These are phyloP conservation scores for Typhlichthys subterraneus DNA, from an alignment of 2,797 vertebrate genomes.

Conservation along the genomic window DNA sequence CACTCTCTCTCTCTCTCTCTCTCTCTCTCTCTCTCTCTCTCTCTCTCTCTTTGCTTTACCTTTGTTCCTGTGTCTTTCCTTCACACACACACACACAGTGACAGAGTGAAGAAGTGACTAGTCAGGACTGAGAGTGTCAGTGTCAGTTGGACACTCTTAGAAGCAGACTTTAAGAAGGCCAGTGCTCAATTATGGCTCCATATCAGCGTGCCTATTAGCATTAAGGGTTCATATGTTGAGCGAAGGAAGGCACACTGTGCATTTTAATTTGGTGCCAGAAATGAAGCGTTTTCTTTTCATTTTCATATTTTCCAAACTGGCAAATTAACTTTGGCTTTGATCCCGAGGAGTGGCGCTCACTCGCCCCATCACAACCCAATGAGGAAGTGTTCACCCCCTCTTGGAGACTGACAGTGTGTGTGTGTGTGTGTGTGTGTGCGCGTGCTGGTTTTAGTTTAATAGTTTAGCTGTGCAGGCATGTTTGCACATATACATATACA, in stretches of 20 bases:
- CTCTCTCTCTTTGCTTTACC: too few species aligned
- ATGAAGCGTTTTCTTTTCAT: constrained; percentile 50
- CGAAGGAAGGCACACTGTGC: constrained; percentile 28
- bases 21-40: neutral
- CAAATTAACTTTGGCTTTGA: constrained; percentile 54
- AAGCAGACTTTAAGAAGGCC: constrained; percentile 22
- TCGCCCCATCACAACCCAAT: constrained; percentile 38
- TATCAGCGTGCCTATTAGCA: constrained; percentile 38
- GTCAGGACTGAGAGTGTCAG: constrained; percentile 9
- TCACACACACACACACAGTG: neutral
- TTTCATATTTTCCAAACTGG: constrained; percentile 49
- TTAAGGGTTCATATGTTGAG: constrained; percentile 39
- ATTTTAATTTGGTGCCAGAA: constrained; percentile 35
- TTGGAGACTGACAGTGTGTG: constrained; percentile 17
- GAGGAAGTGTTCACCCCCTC: constrained; percentile 47
- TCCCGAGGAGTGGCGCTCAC: constrained; percentile 40
- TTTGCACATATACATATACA: neutral
- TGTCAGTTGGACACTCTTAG: constrained; percentile 15
- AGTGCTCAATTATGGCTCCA: constrained; percentile 29
- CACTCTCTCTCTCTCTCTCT: neutral
- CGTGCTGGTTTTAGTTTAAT: neutral
- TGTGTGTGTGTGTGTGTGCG: constrained; percentile 9
- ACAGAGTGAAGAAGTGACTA: constrained; percentile 1
- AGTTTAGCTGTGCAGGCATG: constrained; percentile 5
- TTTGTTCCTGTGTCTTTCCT: rapidly evolving